Evolutionary conservation across 2,113 vertebrate species (phyloP).

Genomic region (Pongo pygmaeus): DNA sequence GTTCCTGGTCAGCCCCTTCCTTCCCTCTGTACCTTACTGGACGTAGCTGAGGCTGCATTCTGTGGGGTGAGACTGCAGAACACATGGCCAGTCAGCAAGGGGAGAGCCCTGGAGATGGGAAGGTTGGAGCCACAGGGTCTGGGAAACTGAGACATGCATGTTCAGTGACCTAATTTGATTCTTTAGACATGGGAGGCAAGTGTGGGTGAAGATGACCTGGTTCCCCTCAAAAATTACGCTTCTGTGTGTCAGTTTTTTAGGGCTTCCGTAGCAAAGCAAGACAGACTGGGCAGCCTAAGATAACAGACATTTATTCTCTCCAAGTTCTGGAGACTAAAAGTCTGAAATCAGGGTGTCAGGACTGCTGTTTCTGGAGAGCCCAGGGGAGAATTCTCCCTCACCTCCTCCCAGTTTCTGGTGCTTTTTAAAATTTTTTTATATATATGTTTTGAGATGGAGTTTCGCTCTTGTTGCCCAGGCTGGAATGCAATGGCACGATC

Average conservation of each 20-base stretch:
- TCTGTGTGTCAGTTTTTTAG: fast-evolving
- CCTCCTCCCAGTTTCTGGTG: too few relatives aligned
- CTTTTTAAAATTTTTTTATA: too few relatives aligned
- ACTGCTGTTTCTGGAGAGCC: too few relatives aligned
- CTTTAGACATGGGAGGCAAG: too few relatives aligned
- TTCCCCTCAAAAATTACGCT: fast-evolving
- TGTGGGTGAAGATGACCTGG: fast-evolving
- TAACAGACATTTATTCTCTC: fast-evolving
- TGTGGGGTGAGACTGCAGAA: fast-evolving
- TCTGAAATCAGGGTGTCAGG: background rate
- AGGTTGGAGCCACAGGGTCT: fast-evolving
- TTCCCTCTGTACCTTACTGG: fast-evolving
- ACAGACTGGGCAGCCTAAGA: fast-evolving
- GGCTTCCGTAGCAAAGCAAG: fast-evolving
- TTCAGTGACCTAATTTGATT: background rate
- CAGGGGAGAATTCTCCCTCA: fast-evolving
- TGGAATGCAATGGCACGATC: too few relatives aligned
- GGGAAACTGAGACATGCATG: fast-evolving
- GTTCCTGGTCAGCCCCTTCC: fast-evolving
- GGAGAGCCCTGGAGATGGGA: fast-evolving
- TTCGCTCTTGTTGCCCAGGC: too few relatives aligned
- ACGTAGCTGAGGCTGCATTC: fast-evolving
- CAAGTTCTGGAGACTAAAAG: too few relatives aligned
- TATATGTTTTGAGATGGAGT: too few relatives aligned
- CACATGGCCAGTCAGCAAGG: fast-evolving